Percentiles rank a stretch among this genome's conserved stretches.
phyloP scores from a whole-genome alignment of 2,888 invertebrate species.

The Stenotaenia linearis region DNA sequence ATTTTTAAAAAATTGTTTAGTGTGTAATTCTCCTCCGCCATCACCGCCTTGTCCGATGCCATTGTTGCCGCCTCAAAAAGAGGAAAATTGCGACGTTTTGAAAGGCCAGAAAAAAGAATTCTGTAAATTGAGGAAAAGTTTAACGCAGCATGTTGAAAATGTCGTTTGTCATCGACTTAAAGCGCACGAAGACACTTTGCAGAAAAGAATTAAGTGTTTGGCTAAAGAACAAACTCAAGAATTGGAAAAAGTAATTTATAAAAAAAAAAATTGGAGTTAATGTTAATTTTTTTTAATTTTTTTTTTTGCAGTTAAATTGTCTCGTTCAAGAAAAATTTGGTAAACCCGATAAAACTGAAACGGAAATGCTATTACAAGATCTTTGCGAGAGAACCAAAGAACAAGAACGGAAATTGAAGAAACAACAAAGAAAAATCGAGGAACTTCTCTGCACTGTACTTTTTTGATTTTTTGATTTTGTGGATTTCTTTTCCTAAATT shows the following conservation, averaged over 20 bases:
- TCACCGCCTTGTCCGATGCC: background rate
- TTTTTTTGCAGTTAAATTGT: background rate
- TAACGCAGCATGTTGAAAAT: background rate
- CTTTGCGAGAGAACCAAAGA: constrained; percentile 10
- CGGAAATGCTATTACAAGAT: background rate
- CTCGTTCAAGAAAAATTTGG: constrained; percentile 6
- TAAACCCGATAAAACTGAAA: background rate
- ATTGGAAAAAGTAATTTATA: constrained; percentile 30
- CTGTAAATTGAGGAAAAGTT: constrained; percentile 15
- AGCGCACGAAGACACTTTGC: background rate
- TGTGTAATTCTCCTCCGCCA: background rate
- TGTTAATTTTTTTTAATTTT: background rate
- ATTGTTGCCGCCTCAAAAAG: background rate
- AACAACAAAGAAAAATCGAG: background rate
- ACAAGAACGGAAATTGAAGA: background rate
- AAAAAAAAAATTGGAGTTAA: background rate
- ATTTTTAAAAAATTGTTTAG: background rate
- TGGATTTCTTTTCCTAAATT: too few species aligned
- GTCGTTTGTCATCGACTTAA: constrained; percentile 14
- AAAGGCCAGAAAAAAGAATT: constrained; percentile 19
- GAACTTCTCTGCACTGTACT: background rate
- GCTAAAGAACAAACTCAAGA: constrained; percentile 15
- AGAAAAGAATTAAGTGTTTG: constrained; percentile 1
- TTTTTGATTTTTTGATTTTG: too few species aligned
- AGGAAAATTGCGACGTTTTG: background rate